These are phyloP conservation scores for Bovichtus diacanthus DNA, from an alignment of 2,797 vertebrate genomes.

Conservation along the genomic window DNA sequence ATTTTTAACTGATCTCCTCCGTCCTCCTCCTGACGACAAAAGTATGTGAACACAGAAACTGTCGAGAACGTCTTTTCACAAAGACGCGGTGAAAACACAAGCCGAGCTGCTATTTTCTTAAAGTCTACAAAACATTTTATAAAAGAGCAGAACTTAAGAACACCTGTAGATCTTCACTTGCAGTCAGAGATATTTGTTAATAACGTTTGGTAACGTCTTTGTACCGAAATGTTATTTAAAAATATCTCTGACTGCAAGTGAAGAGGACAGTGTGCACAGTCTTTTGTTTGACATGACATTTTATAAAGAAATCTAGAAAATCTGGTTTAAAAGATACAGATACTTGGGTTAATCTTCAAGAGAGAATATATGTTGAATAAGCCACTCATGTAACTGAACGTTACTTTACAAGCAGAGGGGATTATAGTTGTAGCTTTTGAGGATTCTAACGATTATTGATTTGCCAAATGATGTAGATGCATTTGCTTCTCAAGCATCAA, in stretches of 20 bases:
- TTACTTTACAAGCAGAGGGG: neutral
- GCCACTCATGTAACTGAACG: neutral
- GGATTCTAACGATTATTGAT: constrained; percentile 5
- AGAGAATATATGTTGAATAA: neutral
- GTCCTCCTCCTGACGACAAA: neutral
- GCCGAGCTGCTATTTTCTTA: neutral
- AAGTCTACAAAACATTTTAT: neutral
- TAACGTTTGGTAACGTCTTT: no score
- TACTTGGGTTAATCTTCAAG: neutral
- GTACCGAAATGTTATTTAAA: no score
- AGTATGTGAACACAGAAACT: neutral
- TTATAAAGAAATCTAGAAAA: neutral
- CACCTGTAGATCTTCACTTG: no score
- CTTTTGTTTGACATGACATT: neutral
- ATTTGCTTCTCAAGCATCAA: constrained; percentile 16
- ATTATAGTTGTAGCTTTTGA: neutral
- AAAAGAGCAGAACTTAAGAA: no score
- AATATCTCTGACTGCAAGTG: no score
- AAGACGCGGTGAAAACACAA: neutral
- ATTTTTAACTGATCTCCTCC: neutral
- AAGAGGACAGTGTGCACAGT: no score
- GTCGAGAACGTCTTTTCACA: neutral
- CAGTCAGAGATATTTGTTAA: no score
- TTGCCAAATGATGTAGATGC: neutral
- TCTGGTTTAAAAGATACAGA: neutral